Percentiles rank a stretch among this genome's conserved stretches.
These are phyloP conservation scores for Lingula anatina DNA, from an alignment of 2,888 invertebrate species.

Conservation along the genomic window DNA sequence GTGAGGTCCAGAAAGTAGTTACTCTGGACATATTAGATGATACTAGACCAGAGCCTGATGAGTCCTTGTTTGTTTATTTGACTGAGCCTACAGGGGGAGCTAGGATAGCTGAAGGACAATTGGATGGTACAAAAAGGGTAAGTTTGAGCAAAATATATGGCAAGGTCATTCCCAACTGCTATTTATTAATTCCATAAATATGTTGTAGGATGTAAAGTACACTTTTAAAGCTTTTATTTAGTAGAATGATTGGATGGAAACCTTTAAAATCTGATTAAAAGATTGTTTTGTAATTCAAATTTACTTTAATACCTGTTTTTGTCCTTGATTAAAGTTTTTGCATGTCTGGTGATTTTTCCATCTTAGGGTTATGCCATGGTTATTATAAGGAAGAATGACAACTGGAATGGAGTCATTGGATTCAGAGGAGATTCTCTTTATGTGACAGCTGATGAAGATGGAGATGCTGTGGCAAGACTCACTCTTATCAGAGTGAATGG, in stretches of 20 bases:
- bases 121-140: constrained; percentile 39
- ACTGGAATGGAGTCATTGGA: not conserved
- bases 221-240: too few species aligned
- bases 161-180: too few species aligned
- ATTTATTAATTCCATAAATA: too few species aligned
- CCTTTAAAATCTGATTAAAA: too few species aligned
- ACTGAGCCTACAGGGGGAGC: constrained; percentile 41
- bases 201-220: too few species aligned
- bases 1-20: constrained; percentile 24
- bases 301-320: too few species aligned
- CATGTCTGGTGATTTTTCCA: too few species aligned
- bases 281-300: too few species aligned
- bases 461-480: not conserved
- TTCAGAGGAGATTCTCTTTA: not conserved
- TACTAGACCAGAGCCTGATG: constrained; percentile 33
- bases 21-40: constrained; percentile 34
- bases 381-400: not conserved
- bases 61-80: constrained; percentile 42
- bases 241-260: too few species aligned
- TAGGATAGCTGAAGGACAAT: constrained; percentile 31
- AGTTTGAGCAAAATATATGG: not conserved
- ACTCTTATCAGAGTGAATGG: not conserved
- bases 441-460: not conserved
- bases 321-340: too few species aligned
- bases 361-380: not conserved